Percentiles rank a stretch among this genome's conserved stretches.
Conservation (phyloP, 1,140 invertebrate genomes). For the Argopecten irradians region DNA sequence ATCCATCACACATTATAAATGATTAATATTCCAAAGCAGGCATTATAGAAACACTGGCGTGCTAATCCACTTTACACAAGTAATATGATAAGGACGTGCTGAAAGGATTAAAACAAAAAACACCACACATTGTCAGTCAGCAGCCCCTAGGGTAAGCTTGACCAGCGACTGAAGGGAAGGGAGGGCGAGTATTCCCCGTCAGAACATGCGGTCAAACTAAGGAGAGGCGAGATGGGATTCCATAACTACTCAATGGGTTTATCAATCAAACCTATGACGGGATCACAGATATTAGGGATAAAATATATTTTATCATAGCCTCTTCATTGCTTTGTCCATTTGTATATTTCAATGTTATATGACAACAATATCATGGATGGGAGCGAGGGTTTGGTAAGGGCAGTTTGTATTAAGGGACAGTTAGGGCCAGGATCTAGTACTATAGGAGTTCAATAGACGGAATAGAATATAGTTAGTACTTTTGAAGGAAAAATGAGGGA, state of each 20-base stretch:
- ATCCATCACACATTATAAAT: background rate
- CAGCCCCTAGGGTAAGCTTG: background rate
- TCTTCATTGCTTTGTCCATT: no score
- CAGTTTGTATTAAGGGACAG: background rate
- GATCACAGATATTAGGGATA: background rate
- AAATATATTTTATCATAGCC: no score
- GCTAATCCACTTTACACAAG: background rate
- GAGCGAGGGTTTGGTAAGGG: background rate
- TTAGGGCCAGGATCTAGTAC: constrained; percentile 3
- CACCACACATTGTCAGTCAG: background rate
- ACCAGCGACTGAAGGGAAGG: background rate
- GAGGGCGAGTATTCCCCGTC: background rate
- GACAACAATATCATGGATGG: background rate
- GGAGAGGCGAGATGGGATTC: background rate
- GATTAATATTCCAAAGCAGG: background rate
- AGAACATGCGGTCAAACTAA: background rate
- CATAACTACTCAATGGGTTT: background rate
- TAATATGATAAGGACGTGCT: background rate
- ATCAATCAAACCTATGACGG: background rate
- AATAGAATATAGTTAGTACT: constrained; percentile 19
- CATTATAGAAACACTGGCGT: background rate
- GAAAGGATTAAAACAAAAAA: background rate
- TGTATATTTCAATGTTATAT: background rate
- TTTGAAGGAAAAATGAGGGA: constrained; percentile 32
- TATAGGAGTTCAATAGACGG: background rate